Conservation (phyloP, 2,113 vertebrate genomes). For the Hemibates koningsi region DNA sequence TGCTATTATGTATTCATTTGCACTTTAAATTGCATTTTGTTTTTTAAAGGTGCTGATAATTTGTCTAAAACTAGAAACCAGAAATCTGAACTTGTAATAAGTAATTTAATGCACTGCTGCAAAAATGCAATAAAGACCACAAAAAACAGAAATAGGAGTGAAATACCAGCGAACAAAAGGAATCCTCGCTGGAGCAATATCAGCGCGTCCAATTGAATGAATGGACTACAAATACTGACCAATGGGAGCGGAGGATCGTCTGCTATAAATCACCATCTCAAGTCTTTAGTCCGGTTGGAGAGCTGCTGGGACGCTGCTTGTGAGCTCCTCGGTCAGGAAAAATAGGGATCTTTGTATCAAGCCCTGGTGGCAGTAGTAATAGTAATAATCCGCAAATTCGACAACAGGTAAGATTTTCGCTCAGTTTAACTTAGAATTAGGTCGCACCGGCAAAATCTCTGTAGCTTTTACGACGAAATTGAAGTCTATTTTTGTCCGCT, state of each 20-base stretch:
- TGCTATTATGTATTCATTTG: background rate
- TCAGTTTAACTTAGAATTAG: background rate
- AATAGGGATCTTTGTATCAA: slow-evolving; percentile 69
- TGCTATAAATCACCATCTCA: slow-evolving; percentile 75
- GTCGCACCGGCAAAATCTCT: background rate
- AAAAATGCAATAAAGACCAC: background rate
- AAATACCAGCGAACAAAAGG: background rate
- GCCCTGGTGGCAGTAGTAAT: slow-evolving; percentile 29
- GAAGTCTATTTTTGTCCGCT: background rate
- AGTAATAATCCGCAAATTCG: slow-evolving; percentile 22
- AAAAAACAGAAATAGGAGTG: background rate
- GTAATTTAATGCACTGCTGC: background rate
- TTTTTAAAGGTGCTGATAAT: background rate
- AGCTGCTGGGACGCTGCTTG: slow-evolving; percentile 18
- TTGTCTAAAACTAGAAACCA: background rate
- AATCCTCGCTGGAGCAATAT: background rate
- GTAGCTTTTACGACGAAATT: background rate
- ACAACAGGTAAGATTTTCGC: slow-evolving; percentile 45
- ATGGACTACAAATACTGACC: slow-evolving; percentile 83
- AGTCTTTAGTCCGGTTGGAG: background rate
- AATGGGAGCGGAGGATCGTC: slow-evolving; percentile 64
- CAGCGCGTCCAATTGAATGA: slow-evolving; percentile 79
- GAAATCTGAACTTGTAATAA: background rate
- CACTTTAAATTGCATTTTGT: background rate
- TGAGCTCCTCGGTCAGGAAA: slow-evolving; percentile 14